Evolutionary conservation across 2,888 invertebrate species (phyloP).

Genomic region (Fragum sueziense): DNA sequence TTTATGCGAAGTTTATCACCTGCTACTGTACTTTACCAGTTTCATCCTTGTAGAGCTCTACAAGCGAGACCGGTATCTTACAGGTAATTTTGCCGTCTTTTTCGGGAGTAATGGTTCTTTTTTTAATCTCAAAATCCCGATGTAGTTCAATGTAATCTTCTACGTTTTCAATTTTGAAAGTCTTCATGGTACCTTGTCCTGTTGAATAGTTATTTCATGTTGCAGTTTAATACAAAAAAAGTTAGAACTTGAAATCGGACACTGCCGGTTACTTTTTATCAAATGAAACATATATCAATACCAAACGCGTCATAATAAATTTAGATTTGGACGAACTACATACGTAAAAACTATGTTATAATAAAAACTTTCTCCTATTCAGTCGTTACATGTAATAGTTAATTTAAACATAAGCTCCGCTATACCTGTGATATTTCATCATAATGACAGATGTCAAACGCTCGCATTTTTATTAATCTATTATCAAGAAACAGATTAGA

Average conservation of each 20-base stretch:
- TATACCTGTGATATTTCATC: too few species aligned
- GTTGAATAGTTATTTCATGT: not conserved
- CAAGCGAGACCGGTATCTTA: slow-evolving; percentile 31
- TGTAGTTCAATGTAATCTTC: slow-evolving; percentile 57
- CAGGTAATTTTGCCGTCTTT: slow-evolving; percentile 51
- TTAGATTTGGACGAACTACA: too few species aligned
- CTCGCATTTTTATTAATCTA: too few species aligned
- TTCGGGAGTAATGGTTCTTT: slow-evolving; percentile 51
- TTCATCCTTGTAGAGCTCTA: slow-evolving; percentile 32
- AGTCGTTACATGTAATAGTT: too few species aligned
- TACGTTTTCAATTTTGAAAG: slow-evolving; percentile 43
- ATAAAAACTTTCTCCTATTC: not conserved
- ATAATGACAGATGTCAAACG: too few species aligned
- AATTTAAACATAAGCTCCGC: too few species aligned
- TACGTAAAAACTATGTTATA: not conserved
- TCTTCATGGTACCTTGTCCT: slow-evolving; percentile 16
- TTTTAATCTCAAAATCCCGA: slow-evolving; percentile 62
- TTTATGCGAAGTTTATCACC: slow-evolving; percentile 60
- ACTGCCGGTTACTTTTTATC: not conserved
- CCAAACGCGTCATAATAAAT: too few species aligned
- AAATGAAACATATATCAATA: not conserved
- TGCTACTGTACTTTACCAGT: slow-evolving; percentile 34
- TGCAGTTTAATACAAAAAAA: not conserved
- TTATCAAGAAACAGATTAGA: too few species aligned
- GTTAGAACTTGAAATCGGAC: not conserved